Evolutionary conservation across 2,888 invertebrate genomes (phyloP).

Genomic region (Caenorhabditis doughertyi): DNA sequence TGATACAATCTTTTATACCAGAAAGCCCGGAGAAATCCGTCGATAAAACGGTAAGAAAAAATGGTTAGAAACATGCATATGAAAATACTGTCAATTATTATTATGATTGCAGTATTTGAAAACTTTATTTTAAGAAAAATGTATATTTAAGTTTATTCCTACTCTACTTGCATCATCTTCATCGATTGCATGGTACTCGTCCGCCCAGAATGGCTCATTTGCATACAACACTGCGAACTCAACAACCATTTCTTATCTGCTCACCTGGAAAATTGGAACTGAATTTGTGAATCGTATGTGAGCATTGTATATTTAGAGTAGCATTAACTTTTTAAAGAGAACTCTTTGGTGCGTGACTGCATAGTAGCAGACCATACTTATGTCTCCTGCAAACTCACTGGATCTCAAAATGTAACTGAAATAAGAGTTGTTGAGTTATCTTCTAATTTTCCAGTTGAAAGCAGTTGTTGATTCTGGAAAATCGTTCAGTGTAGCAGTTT

Average conservation of each 20-base stretch:
- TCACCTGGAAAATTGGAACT: slow-evolving; percentile 16
- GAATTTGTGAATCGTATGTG: not conserved
- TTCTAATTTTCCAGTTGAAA: no score
- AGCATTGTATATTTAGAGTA: no score
- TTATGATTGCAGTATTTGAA: no score
- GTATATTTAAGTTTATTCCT: slow-evolving; percentile 55
- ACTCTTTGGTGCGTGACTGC: no score
- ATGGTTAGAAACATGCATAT: no score
- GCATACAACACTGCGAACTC: not conserved
- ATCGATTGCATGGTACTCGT: slow-evolving; percentile 19
- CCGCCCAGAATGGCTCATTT: not conserved
- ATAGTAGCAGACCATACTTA: not conserved
- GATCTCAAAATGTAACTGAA: not conserved
- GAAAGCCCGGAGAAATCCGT: not conserved
- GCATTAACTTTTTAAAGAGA: no score
- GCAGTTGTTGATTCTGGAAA: not conserved
- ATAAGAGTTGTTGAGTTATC: not conserved
- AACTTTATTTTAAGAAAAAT: no score
- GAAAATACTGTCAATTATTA: no score
- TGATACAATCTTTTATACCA: slow-evolving; percentile 35
- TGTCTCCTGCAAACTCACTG: slow-evolving; percentile 4
- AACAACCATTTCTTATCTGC: not conserved
- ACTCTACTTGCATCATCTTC: not conserved
- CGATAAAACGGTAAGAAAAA: no score
- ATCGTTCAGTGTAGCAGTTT: slow-evolving; percentile 30